Evolutionary conservation across 2,113 vertebrate genomes (phyloP), one percentile per base, ranked within the genome.

Genomic region (Solea senegalensis): DNA sequence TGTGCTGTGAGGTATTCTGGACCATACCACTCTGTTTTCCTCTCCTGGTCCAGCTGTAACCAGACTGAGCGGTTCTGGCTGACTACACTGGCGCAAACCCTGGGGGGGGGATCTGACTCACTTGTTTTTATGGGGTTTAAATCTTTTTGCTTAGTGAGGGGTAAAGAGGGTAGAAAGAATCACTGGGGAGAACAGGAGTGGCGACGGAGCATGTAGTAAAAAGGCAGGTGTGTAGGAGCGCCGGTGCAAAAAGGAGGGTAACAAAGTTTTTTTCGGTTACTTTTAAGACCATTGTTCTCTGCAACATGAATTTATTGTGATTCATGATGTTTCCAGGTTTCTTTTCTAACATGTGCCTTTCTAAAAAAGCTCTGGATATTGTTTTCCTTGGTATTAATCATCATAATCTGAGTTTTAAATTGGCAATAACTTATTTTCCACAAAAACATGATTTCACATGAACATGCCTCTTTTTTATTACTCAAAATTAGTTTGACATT

Each of bases 51-150:
- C 72, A 72, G 75, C 60, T 76, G 71, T 39, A 80, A 58, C 64
- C 58, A 73, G 53, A 69, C 55, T 27, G 66, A 69, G 74, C 65
- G 69, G 75, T 75, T 86, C 83, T 72, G 72, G 74, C 65, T 72
- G 66, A 74, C n/a, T 76, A 63, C 55, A 71, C 84, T 73, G 61
- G 74, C 15, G 49, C 46, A 65, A 41, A 56, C 73, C 66, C 58
- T 11, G 15, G 7, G 55, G 63, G 48, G 62, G 69, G 72, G 76
- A 59, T 86, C 82, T 74, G 76, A 87, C 54, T 90, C 85, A 84
- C 67, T 65, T 81, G 75, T 75, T 85, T 86, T 86, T 76, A 78
- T 76, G 56, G 56, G 28, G 63, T 65, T 78, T 77, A 65, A 65
- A 78, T 74, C 65, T 69, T 65, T 74, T 56, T 34, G 60, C 51